Evolutionary conservation across 2,113 vertebrate genomes (phyloP).

Genomic region (Saccopteryx bilineata): DNA sequence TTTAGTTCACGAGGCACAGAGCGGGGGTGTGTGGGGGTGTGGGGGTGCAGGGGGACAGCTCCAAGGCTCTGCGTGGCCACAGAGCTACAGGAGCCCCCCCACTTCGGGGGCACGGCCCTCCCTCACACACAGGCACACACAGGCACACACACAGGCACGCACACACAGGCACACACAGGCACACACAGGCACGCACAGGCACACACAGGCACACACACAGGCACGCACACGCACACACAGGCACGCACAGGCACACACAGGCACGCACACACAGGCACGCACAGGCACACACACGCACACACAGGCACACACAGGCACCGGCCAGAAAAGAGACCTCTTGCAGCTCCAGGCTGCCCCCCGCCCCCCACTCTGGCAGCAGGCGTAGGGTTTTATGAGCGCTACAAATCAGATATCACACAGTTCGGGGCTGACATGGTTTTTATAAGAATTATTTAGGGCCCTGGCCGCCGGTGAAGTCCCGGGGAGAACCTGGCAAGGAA

Average conservation of each 20-base stretch:
- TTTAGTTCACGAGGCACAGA: fast-evolving
- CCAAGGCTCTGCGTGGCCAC: not conserved
- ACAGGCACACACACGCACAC: not conserved
- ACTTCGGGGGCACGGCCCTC: not conserved
- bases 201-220: too few relatives aligned
- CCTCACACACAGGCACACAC: not conserved
- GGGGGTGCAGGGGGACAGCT: not conserved
- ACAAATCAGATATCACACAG: conserved; percentile 76
- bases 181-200: not conserved
- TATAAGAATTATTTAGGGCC: conserved; percentile 78
- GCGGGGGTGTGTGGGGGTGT: too few relatives aligned
- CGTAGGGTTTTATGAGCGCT: conserved; percentile 72
- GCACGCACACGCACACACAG: not conserved
- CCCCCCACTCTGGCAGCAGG: conserved; percentile 64
- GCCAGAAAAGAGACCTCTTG: not conserved
- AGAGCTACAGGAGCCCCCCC: not conserved
- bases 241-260: not conserved
- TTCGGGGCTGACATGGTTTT: conserved; percentile 70
- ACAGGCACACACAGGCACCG: not conserved
- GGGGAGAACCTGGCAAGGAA: not conserved
- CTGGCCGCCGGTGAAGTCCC: conserved; percentile 44
- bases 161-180: not conserved
- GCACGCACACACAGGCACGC: too few relatives aligned
- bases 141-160: not conserved
- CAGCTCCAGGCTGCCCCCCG: not conserved